A percentile compares a stretch with the other conserved stretches of the same genome.
phyloP scores from a whole-genome alignment of 1,140 invertebrate genomes.

The Euglossa dilemma region DNA sequence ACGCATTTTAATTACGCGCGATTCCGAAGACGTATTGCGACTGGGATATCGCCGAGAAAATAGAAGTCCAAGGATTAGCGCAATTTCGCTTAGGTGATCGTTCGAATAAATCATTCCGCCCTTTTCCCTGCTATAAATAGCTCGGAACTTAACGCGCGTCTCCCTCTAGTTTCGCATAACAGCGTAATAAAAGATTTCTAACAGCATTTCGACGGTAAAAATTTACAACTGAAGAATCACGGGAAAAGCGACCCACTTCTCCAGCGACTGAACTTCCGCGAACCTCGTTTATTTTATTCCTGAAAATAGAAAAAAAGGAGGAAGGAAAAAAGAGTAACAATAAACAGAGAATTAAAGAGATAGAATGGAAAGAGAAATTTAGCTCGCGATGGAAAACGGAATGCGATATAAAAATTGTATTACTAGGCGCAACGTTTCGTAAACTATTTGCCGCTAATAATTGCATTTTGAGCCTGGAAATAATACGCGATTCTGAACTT shows the following conservation, averaged over 20 bases:
- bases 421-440: too few relatives aligned
- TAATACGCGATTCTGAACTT: background rate
- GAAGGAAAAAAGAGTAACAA: background rate
- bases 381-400: too few relatives aligned
- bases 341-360: background rate
- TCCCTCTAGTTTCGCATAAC: background rate
- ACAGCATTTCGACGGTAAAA: background rate
- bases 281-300: background rate
- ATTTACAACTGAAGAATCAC: background rate
- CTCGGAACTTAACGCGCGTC: too few relatives aligned
- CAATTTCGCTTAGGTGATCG: background rate
- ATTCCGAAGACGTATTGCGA: background rate
- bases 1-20: too few relatives aligned
- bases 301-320: too few relatives aligned
- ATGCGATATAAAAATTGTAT: too few relatives aligned
- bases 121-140: background rate
- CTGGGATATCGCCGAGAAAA: background rate
- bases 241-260: background rate
- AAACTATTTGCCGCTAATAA: background rate
- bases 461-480: too few relatives aligned
- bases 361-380: too few relatives aligned
- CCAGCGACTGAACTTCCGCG: background rate
- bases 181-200: background rate
- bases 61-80: background rate
- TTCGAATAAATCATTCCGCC: background rate